Evolutionary conservation across 2,797 vertebrate species (phyloP).

Genomic region (Phyllotis vaccarum): DNA sequence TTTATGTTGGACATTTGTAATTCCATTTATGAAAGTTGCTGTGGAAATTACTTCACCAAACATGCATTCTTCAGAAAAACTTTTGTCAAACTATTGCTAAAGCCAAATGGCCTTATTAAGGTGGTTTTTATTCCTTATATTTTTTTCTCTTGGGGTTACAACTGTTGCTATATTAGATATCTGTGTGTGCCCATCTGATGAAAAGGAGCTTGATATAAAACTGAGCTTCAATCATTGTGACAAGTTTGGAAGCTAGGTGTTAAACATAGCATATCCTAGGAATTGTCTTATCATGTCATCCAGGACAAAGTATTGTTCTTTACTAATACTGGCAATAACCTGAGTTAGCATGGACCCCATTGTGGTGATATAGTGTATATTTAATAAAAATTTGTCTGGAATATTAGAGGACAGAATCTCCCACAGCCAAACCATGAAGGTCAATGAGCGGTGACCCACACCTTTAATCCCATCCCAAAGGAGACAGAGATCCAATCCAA

Average conservation of each 20-base stretch:
- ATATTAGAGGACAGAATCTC: too few relatives aligned
- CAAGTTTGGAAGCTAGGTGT: neutral
- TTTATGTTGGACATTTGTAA: neutral
- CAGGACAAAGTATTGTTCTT: neutral
- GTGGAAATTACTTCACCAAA: neutral
- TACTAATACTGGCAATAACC: neutral
- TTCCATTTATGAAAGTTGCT: neutral
- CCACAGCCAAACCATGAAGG: too few relatives aligned
- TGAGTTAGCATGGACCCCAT: neutral
- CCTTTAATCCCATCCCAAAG: too few relatives aligned
- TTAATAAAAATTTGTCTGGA: too few relatives aligned
- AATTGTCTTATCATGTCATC: neutral
- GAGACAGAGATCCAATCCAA: too few relatives aligned
- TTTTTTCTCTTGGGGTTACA: constrained; percentile 12
- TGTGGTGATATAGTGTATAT: too few relatives aligned
- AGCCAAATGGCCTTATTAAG: neutral
- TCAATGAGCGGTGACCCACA: too few relatives aligned
- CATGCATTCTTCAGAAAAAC: neutral
- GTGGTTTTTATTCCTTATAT: neutral
- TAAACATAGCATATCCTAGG: neutral
- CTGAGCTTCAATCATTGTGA: neutral
- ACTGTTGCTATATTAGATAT: neutral
- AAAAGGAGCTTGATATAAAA: constrained; percentile 2
- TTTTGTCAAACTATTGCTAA: too few relatives aligned
- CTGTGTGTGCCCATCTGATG: neutral